phyloP scores from a whole-genome alignment of 2,888 invertebrate species.

The Luperina nickerlii region DNA sequence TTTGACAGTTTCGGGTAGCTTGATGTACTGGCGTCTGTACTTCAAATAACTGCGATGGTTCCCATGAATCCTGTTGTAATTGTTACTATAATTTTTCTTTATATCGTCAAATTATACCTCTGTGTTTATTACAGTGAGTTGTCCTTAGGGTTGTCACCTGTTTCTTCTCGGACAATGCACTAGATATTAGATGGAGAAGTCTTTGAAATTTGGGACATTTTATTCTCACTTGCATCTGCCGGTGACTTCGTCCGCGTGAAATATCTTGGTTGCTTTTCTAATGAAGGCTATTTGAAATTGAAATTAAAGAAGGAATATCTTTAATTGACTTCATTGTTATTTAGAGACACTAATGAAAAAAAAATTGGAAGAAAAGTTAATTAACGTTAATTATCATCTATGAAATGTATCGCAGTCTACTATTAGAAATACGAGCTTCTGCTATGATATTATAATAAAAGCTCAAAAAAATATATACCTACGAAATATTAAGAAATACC shows the following conservation, averaged over 20 bases:
- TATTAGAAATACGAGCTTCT: too few relatives aligned
- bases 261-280: not conserved
- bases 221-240: not conserved
- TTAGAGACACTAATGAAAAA: too few relatives aligned
- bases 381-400: too few relatives aligned
- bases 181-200: not conserved
- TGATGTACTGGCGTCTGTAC: too few relatives aligned
- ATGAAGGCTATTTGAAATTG: not conserved
- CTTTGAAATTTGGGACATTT: not conserved
- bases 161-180: not conserved
- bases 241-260: not conserved
- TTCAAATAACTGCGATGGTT: slow-evolving; percentile 72
- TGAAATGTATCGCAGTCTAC: too few relatives aligned
- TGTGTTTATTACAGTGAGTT: slow-evolving; percentile 48
- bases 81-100: slow-evolving; percentile 78
- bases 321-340: too few relatives aligned
- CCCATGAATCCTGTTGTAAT: slow-evolving; percentile 71
- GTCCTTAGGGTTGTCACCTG: slow-evolving; percentile 37
- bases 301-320: not conserved
- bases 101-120: slow-evolving; percentile 79
- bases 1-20: too few relatives aligned
- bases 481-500: not conserved
- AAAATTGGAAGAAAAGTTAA: too few relatives aligned
- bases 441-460: too few relatives aligned
- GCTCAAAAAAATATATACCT: not conserved